phyloP scores from a whole-genome alignment of 2,888 invertebrate species.

The Branchipolynoe longqiensis region DNA sequence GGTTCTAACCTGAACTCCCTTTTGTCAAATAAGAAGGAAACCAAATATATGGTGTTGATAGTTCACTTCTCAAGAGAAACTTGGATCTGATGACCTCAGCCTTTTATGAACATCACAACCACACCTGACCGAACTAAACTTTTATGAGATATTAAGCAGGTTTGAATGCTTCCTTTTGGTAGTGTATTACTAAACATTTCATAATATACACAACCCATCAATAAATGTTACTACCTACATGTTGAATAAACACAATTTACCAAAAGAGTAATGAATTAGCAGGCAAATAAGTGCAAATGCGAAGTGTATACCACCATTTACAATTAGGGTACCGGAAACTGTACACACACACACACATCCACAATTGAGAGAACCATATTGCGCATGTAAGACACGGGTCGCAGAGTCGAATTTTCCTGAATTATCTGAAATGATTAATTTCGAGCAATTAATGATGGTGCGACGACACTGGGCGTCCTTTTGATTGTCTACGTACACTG shows the following conservation, averaged over 20 bases:
- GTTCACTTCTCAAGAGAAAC: neutral
- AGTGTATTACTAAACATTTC: neutral
- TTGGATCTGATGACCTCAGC: neutral
- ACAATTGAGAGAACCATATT: no score
- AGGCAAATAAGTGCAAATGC: no score
- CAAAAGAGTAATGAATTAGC: no score
- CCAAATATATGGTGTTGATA: constrained; percentile 1
- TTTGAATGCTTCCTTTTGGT: constrained; percentile 8
- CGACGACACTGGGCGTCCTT: no score
- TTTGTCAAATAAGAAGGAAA: constrained; percentile 5
- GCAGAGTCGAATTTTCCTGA: no score
- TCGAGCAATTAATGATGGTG: no score
- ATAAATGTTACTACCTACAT: neutral
- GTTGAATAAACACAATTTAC: neutral
- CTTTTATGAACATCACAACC: constrained; percentile 26
- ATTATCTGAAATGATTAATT: no score
- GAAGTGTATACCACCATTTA: no score
- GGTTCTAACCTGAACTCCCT: no score
- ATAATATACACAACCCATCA: neutral
- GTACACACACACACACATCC: neutral
- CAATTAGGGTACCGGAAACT: neutral
- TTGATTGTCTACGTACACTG: no score
- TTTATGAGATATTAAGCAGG: constrained; percentile 35
- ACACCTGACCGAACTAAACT: constrained; percentile 23
- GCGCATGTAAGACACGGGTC: no score